phyloP scores from a whole-genome alignment of 2,888 invertebrate species.

The Lycia hirtaria region DNA sequence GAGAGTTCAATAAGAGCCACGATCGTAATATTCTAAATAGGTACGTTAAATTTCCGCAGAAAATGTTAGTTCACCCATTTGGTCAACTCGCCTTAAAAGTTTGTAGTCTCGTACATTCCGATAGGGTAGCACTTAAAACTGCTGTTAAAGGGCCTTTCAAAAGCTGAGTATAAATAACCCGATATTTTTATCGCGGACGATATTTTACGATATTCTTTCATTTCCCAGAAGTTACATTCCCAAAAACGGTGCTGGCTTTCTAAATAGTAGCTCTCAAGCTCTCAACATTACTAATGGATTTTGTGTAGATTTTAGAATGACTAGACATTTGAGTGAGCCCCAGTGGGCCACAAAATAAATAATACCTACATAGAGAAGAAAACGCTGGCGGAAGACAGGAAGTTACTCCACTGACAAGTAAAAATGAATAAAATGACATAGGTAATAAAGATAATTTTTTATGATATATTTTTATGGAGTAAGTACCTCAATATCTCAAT shows the following conservation, averaged over 20 bases:
- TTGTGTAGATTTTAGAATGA: conserved; percentile 19
- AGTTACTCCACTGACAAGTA: no score
- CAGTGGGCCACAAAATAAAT: background rate
- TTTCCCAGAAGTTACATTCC: conserved; percentile 33
- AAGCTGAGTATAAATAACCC: conserved; percentile 80
- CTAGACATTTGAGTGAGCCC: background rate
- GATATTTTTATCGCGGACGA: conserved; percentile 72
- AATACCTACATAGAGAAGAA: background rate
- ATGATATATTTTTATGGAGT: no score
- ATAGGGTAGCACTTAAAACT: conserved; percentile 77
- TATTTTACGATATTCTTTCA: conserved; percentile 77
- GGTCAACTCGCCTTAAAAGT: background rate
- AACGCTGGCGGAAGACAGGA: background rate
- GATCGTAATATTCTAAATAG: background rate
- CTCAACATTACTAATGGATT: conserved; percentile 13
- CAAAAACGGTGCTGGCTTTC: conserved; percentile 24
- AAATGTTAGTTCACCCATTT: background rate
- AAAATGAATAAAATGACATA: no score
- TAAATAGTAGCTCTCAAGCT: conserved; percentile 26
- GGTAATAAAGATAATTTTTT: no score
- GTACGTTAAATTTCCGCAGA: background rate
- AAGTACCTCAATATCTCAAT: no score
- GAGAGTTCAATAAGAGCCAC: background rate
- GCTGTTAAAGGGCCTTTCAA: conserved; percentile 80
- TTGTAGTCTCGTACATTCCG: conserved; percentile 31